Evolutionary conservation across 2,888 invertebrate genomes (phyloP).

Genomic region (Drosophila affinis): DNA sequence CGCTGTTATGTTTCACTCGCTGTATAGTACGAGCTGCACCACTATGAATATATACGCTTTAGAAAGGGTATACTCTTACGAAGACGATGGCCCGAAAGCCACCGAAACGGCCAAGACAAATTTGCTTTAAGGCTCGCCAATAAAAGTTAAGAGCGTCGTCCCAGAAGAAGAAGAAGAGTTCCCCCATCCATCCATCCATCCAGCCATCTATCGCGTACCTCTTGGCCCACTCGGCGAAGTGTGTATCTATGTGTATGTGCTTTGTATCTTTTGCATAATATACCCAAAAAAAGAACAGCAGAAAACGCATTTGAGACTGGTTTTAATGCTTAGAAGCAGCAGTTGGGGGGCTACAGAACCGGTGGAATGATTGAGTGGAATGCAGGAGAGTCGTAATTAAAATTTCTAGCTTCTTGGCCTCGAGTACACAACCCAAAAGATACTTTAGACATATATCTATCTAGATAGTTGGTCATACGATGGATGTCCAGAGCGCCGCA

Average conservation of each 20-base stretch:
- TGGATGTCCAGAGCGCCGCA: slow-evolving; percentile 2
- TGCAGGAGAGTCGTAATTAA: slow-evolving; percentile 43
- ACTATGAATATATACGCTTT: not conserved
- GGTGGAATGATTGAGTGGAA: slow-evolving; percentile 45
- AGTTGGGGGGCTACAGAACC: not conserved
- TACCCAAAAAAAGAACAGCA: slow-evolving; percentile 19
- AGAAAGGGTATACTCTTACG: not conserved
- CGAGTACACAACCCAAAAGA: not conserved
- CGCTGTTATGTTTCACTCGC: too few relatives aligned
- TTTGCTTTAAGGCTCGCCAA: slow-evolving; percentile 79
- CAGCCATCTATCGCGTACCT: not conserved
- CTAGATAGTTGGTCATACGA: slow-evolving; percentile 12
- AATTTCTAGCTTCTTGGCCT: slow-evolving; percentile 35
- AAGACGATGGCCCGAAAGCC: slow-evolving; percentile 36
- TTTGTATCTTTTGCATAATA: slow-evolving; percentile 45
- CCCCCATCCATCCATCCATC: slow-evolving; percentile 15
- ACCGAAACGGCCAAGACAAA: slow-evolving; percentile 69
- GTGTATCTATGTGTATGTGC: slow-evolving; percentile 9
- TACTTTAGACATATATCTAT: not conserved
- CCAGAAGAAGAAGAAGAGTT: slow-evolving; percentile 11
- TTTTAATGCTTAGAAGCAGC: slow-evolving; percentile 26
- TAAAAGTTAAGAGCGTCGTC: slow-evolving; percentile 71
- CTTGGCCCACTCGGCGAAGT: not conserved
- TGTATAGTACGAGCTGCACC: too few relatives aligned
- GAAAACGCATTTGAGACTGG: slow-evolving; percentile 42